Evolutionary conservation across 2,797 vertebrate species (phyloP).

Genomic region (Todus mexicanus): DNA sequence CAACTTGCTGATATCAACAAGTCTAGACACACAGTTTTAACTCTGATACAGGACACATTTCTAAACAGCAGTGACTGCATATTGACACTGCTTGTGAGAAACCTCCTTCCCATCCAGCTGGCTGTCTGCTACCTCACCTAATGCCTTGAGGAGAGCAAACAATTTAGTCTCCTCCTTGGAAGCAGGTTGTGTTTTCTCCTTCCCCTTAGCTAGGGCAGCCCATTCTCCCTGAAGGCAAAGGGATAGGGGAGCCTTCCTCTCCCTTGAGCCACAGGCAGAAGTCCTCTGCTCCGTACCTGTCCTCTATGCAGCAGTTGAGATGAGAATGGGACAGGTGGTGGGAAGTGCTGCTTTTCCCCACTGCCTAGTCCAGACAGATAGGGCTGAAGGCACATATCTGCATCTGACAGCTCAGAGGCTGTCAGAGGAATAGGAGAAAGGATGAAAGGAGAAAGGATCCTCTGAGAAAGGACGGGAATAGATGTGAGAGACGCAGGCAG

Average conservation of each 20-base stretch:
- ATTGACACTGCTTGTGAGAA: neutral
- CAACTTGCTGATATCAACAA: neutral
- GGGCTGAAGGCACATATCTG: neutral
- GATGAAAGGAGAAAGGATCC: neutral
- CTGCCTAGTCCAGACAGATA: neutral
- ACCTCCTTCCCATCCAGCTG: neutral
- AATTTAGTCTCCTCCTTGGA: neutral
- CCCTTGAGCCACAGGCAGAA: neutral
- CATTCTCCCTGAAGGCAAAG: neutral
- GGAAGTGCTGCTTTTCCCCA: neutral
- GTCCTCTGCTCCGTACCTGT: neutral
- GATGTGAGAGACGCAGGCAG: neutral
- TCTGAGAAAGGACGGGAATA: neutral
- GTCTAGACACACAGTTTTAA: neutral
- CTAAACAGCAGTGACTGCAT: neutral
- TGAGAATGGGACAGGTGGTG: neutral
- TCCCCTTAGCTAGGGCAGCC: neutral
- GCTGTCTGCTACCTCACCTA: neutral
- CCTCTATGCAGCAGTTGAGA: neutral
- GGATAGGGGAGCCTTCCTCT: neutral
- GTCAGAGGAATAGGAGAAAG: neutral
- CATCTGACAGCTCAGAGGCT: neutral
- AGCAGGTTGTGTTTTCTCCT: neutral
- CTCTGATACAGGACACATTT: neutral
- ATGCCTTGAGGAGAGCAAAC: neutral